Percentiles rank a stretch among this genome's conserved stretches.
Evolutionary conservation across 1,140 invertebrate genomes (phyloP).

Genomic region (Gryon sp.): DNA sequence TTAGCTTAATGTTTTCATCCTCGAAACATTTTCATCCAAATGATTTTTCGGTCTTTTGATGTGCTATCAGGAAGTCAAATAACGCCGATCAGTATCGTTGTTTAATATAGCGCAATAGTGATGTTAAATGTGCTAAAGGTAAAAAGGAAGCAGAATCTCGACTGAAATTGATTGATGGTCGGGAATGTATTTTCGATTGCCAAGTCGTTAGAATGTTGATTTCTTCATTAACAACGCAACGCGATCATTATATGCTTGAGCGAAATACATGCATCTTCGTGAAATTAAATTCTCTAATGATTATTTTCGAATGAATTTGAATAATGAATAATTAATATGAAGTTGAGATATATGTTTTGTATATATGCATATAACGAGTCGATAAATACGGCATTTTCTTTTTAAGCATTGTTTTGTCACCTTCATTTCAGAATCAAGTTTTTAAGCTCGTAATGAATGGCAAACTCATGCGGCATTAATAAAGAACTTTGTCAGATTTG

Average conservation of each 20-base stretch:
- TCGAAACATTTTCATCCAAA: constrained; percentile 8
- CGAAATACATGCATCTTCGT: too few species aligned
- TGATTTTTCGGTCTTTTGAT: constrained; percentile 25
- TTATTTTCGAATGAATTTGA: too few species aligned
- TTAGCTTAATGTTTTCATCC: too few species aligned
- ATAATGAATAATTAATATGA: too few species aligned
- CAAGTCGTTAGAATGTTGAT: constrained; percentile 12
- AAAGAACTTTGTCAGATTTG: constrained; percentile 45
- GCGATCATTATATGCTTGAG: constrained; percentile 10
- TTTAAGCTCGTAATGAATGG: constrained; percentile 35
- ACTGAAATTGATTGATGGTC: constrained; percentile 39
- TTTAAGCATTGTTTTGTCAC: background rate
- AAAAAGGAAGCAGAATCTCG: constrained; percentile 27
- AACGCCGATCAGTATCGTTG: constrained; percentile 22
- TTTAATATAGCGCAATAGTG: constrained; percentile 16
- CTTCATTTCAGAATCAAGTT: constrained; percentile 27
- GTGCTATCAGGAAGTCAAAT: too few species aligned
- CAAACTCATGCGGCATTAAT: constrained; percentile 51
- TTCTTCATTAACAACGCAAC: constrained; percentile 48
- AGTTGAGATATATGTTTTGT: too few species aligned
- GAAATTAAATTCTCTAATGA: too few species aligned
- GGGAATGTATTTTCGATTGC: constrained; percentile 21
- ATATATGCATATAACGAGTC: too few species aligned
- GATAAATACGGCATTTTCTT: too few species aligned
- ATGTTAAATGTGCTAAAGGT: constrained; percentile 18